Evolutionary conservation across 2,888 invertebrate species (phyloP).

Genomic region (Lagria hirta): DNA sequence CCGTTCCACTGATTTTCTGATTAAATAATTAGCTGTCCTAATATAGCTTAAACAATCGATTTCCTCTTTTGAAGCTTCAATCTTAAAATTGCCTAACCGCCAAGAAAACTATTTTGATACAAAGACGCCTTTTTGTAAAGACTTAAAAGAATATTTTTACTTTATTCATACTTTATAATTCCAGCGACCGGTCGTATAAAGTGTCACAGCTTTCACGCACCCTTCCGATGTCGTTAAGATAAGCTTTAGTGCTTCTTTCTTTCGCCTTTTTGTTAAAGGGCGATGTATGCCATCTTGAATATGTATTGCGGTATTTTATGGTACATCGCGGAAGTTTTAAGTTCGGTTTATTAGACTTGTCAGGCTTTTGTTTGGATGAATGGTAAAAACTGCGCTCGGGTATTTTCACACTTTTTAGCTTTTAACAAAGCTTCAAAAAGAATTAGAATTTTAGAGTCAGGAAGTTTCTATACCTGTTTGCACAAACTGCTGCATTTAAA

Average conservation of each 20-base stretch:
- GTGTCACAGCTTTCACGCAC: conserved; percentile 30
- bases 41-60: no score
- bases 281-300: conserved; percentile 35
- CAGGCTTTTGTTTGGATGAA: conserved; percentile 13
- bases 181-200: conserved; percentile 28
- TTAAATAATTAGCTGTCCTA: no score
- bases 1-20: no score
- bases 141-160: conserved; percentile 25
- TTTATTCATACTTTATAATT: conserved; percentile 34
- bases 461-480: no score
- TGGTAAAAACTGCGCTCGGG: no score
- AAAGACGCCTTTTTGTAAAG: conserved; percentile 20
- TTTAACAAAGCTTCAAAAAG: no score
- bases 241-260: conserved; percentile 37
- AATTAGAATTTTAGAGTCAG: no score
- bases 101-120: conserved; percentile 22
- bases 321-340: conserved; percentile 16
- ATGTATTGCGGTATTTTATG: conserved; percentile 32
- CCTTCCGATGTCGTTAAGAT: conserved; percentile 39
- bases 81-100: conserved; percentile 20
- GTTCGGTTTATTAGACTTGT: conserved; percentile 17
- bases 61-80: no score
- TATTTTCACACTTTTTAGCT: no score
- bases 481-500: no score
- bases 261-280: conserved; percentile 32